Conservation (phyloP, 1,140 invertebrate species). For the Brachionus paranguensis region DNA sequence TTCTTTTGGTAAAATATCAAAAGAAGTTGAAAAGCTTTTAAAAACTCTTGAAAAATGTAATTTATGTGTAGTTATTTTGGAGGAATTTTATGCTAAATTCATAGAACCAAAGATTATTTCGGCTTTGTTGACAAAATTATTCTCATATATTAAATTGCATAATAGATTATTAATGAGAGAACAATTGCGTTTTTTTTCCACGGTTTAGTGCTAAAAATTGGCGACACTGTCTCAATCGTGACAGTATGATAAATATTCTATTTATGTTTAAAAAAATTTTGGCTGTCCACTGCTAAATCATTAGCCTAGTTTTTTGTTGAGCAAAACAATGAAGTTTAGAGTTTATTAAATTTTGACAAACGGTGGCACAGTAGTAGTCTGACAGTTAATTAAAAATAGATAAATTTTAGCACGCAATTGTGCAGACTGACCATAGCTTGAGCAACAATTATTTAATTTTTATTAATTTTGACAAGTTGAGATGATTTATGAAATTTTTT, state of each 20-base stretch:
- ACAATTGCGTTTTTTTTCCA: neutral
- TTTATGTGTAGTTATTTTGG: neutral
- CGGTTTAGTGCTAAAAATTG: neutral
- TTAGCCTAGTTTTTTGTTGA: neutral
- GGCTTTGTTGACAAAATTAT: neutral
- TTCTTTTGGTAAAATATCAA: neutral
- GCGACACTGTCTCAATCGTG: neutral
- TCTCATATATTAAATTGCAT: neutral
- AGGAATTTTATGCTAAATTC: neutral
- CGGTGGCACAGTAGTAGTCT: neutral
- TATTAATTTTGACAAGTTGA: neutral
- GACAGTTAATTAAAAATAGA: neutral
- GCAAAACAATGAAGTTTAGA: neutral
- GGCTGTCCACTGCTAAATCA: neutral
- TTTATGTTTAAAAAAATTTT: neutral
- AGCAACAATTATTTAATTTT: neutral
- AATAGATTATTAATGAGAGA: neutral
- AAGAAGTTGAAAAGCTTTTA: neutral
- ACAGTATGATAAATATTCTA: neutral
- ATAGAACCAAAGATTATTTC: neutral
- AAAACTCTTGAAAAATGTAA: neutral
- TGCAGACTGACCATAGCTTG: neutral
- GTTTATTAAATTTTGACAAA: slow-evolving; percentile 17
- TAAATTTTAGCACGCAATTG: neutral
- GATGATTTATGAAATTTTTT: slow-evolving; percentile 21